These are phyloP conservation scores for Falco berigora DNA, from an alignment of 2,797 vertebrate species.

Conservation along the genomic window DNA sequence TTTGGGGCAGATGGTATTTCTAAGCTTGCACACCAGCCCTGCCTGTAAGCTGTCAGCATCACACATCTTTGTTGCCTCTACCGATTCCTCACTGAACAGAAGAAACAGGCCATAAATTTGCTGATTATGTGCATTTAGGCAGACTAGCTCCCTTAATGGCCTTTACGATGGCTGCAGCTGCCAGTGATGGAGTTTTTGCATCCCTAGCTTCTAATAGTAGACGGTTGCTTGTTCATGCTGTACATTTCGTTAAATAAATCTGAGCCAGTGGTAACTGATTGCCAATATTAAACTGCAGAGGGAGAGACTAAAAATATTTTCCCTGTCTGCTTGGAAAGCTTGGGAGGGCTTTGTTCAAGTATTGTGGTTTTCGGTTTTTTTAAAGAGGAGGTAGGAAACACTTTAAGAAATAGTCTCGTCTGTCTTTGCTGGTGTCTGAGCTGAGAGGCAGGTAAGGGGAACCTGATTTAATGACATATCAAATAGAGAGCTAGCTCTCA, in stretches of 20 bases:
- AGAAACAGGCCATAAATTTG: conserved; percentile 57
- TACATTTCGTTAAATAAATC: conserved; percentile 35
- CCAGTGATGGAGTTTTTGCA: conserved; percentile 35
- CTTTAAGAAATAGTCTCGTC: neutral
- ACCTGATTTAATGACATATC: neutral
- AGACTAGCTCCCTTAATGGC: conserved; percentile 51
- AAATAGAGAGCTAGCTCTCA: neutral
- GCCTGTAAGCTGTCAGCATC: conserved; percentile 14
- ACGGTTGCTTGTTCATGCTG: neutral
- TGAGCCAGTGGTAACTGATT: neutral
- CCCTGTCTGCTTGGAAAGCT: neutral
- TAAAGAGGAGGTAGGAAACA: neutral
- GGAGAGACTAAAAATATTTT: neutral
- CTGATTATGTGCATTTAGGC: conserved; percentile 57
- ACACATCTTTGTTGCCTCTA: neutral
- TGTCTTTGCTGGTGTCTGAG: neutral
- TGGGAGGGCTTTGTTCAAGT: neutral
- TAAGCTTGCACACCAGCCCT: neutral
- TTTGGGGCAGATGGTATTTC: neutral
- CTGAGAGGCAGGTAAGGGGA: neutral
- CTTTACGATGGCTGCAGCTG: conserved; percentile 12
- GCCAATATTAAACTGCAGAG: neutral
- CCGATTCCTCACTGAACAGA: neutral
- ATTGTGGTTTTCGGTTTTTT: neutral
- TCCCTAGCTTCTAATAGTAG: neutral